Conservation (phyloP, 2,113 vertebrate species). For the Laterallus jamaicensis region DNA sequence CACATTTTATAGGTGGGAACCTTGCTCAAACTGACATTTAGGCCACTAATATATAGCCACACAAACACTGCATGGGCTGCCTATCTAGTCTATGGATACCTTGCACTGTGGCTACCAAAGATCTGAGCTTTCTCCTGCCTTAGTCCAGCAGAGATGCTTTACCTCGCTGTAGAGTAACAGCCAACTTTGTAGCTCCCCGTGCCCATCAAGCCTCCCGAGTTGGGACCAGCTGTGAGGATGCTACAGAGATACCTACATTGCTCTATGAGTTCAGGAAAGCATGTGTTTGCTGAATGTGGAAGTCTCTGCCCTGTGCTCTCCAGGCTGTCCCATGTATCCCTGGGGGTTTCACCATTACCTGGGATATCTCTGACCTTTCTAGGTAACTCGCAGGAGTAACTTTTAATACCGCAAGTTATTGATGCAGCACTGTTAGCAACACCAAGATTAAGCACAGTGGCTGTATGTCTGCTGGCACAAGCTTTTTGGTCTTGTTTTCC, state of each 20-base stretch:
- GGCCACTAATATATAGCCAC: not conserved
- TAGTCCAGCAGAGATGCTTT: not conserved
- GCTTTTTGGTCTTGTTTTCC: not conserved
- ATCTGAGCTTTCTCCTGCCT: not conserved
- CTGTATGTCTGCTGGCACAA: not conserved
- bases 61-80: not conserved
- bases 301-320: not conserved
- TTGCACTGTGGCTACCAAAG: not conserved
- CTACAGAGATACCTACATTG: not conserved
- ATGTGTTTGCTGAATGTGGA: not conserved
- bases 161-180: not conserved
- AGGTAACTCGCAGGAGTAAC: not conserved
- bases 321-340: not conserved
- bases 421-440: not conserved
- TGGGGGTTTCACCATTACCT: not conserved
- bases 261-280: not conserved
- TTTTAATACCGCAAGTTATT: not conserved
- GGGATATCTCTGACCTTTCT: not conserved
- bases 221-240: not conserved
- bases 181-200: not conserved
- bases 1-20: not conserved
- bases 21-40: not conserved
- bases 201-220: not conserved
- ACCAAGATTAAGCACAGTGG: not conserved
- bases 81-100: not conserved